phyloP scores from a whole-genome alignment of 2,797 vertebrate species.

The Macropodus opercularis region DNA sequence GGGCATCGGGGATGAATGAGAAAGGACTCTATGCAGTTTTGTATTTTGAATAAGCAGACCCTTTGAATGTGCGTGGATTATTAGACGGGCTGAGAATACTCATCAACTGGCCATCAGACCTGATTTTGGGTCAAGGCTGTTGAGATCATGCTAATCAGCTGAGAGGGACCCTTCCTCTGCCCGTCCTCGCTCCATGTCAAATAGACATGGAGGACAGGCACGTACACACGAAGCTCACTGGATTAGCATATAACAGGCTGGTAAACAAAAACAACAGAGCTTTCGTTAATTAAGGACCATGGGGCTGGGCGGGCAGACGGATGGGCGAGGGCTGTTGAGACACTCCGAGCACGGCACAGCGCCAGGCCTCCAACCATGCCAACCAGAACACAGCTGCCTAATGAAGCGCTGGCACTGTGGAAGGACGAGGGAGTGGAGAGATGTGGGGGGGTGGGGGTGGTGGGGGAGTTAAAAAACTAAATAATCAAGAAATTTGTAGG shows the following conservation, averaged over 20 bases:
- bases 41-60: neutral
- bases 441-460: constrained; percentile 12
- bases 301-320: constrained; percentile 66
- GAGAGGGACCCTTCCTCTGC: constrained; percentile 15
- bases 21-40: constrained; percentile 8
- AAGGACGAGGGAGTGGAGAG: constrained; percentile 45
- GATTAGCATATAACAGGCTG: constrained; percentile 70
- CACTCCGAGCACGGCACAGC: constrained; percentile 63
- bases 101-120: constrained; percentile 15
- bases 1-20: too few relatives aligned
- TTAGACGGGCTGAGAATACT: neutral
- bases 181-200: neutral
- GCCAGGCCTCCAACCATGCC: constrained; percentile 79
- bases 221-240: constrained; percentile 35
- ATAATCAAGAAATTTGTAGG: constrained; percentile 51
- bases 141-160: constrained; percentile 31
- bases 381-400: constrained; percentile 92
- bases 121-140: constrained; percentile 22
- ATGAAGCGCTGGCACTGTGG: constrained; percentile 89
- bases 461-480: constrained; percentile 44
- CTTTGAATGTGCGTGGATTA: neutral
- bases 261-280: constrained; percentile 76
- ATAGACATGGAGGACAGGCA: constrained; percentile 31
- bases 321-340: constrained; percentile 66
- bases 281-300: constrained; percentile 74